Evolutionary conservation across 1,140 invertebrate species (phyloP), one percentile per base, ranked within the genome.

Genomic region (Mylabris phalerata): DNA sequence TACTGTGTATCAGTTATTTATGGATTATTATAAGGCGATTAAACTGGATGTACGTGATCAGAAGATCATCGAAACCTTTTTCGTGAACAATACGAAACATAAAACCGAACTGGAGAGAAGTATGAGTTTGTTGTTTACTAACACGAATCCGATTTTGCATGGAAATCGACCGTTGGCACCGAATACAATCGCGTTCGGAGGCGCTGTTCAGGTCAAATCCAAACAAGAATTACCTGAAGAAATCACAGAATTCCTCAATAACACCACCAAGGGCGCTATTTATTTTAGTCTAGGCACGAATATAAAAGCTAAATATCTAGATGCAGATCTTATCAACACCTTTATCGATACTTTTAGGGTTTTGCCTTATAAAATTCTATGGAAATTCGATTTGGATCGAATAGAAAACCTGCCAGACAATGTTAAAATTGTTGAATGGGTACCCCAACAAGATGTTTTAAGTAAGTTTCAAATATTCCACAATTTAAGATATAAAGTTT

Each of bases 251-350:
- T 66, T 79, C 4, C n/a, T 79, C 32, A 72, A 78, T 46, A 60
- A 61, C 0, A 73, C 78, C 0, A 60, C 61, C 0, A 60, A 79
- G 46, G 80, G 81, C 1, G 77, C 78, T n/a, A 73, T 83, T 0
- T 82, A 78, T 61, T 77, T 82, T 43, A 82, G 79, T 60, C 68
- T 83, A 60, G 81, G 81, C 0, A 76, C 75, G 0, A 75, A 78
- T 39, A 49, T 77, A 0, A 70, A 68, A 43, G 71, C 72, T 0
- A 50, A 65, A 2, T 11, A 55, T 2, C 58, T 81, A 0, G 65
- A 72, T 0, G 7, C 46, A 3, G 9, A 67, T 9, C 57, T 48
- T 4, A 45, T 41, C 42, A 32, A 66, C 7, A 19, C 50, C 11
- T 67, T 78, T 49, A 11, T 66, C 9, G 51, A 68, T 10, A 61